phyloP scores from a whole-genome alignment of 2,113 vertebrate genomes.

The Macquaria ambigua region DNA sequence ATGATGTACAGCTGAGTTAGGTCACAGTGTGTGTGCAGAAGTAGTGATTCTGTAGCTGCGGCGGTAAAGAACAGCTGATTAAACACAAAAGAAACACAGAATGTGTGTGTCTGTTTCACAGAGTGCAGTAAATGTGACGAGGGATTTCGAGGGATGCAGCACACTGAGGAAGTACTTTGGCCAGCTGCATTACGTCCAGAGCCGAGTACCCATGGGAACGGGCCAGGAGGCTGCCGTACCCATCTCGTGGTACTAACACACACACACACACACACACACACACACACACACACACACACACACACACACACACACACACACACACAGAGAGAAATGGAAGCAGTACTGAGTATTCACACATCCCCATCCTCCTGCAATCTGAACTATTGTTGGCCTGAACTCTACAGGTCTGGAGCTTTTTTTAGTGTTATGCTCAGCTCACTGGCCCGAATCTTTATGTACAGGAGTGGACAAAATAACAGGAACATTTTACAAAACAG shows the following conservation, averaged over 20 bases:
- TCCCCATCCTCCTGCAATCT: not conserved
- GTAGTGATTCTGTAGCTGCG: not conserved
- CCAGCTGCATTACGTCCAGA: constrained; percentile 97
- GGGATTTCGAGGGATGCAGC: constrained; percentile 98
- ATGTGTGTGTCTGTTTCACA: constrained; percentile 45
- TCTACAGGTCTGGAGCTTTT: constrained; percentile 8
- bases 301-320: not conserved
- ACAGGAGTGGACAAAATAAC: constrained; percentile 2
- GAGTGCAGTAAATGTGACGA: constrained; percentile 91
- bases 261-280: constrained; percentile 5
- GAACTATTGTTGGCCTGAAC: not conserved
- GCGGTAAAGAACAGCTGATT: not conserved
- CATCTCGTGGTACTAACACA: constrained; percentile 89
- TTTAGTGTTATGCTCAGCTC: not conserved
- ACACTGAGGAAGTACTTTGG: constrained; percentile 96
- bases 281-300: too few species aligned
- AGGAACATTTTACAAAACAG: not conserved
- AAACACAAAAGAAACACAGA: not conserved
- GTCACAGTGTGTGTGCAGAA: not conserved
- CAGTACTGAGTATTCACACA: not conserved
- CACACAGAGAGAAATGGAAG: not conserved
- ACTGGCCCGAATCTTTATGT: constrained; percentile 1
- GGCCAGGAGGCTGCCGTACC: constrained; percentile 93
- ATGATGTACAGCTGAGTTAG: not conserved
- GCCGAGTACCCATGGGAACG: constrained; percentile 92